Conservation (phyloP, 2,113 vertebrate genomes). For the Hipposideros armiger region DNA sequence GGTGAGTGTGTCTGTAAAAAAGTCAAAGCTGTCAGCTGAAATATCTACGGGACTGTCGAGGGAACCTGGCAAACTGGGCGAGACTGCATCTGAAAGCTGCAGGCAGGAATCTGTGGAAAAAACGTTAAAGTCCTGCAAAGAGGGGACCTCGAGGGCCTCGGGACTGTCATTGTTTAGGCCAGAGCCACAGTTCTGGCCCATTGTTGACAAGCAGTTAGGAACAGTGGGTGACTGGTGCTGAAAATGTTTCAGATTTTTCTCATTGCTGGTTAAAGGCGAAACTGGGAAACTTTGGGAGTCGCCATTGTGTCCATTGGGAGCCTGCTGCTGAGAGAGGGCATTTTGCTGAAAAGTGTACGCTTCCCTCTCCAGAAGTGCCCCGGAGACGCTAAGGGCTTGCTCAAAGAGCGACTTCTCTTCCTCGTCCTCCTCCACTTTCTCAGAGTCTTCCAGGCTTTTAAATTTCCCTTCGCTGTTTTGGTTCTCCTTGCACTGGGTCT, state of each 20-base stretch:
- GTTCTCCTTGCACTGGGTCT: conserved; percentile 98
- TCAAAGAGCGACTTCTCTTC: conserved; percentile 93
- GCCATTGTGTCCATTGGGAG: conserved; percentile 93
- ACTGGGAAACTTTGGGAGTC: conserved; percentile 92
- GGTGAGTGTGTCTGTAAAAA: conserved; percentile 97
- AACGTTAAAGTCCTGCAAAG: conserved; percentile 95
- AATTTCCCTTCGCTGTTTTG: conserved; percentile 94
- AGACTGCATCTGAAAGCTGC: conserved; percentile 97
- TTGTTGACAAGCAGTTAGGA: conserved; percentile 95
- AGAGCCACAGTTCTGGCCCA: conserved; percentile 97
- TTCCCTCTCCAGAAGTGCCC: conserved; percentile 94
- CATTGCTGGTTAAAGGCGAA: conserved; percentile 94
- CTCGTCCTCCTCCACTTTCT: conserved; percentile 89
- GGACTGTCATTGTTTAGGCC: conserved; percentile 96
- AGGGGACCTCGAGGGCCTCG: conserved; percentile 93
- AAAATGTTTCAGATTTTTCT: conserved; percentile 99
- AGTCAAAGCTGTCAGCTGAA: conserved; percentile 95
- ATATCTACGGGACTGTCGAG: conserved; percentile 94
- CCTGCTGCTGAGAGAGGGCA: conserved; percentile 92
- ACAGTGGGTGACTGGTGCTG: conserved; percentile 94
- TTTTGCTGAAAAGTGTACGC: conserved; percentile 95
- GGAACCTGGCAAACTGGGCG: conserved; percentile 94
- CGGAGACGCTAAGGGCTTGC: conserved; percentile 90
- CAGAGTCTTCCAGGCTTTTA: conserved; percentile 91
- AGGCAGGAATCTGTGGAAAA: conserved; percentile 96